Base-by-base conservation (phyloP, 1,140 invertebrate genomes). In the Lethrus apterus region DNA sequence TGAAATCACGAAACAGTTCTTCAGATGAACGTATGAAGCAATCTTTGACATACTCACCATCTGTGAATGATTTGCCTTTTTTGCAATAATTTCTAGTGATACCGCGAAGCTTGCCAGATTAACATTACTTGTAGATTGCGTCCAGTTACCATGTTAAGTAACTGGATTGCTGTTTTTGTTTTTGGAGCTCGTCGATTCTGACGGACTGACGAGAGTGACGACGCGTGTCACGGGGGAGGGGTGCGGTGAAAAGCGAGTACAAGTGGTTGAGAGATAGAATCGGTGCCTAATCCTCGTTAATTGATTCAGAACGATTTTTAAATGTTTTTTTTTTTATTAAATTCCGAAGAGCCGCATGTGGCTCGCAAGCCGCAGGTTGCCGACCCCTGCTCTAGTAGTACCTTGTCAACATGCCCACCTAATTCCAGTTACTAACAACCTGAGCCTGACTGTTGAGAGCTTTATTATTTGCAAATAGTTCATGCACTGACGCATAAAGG, bases 41-140 rank as follows among this genome's bases (percentile, higher is more conserved):
- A 34, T 34, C 32, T 62, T 61, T 65, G 3, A 65, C 38, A 41
- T 59, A 60, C 40, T 64, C 52, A 26, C 57, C 59, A 35, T 60
- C 58, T 56, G 56, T 62, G 50, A 42, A 61, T 50, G 55, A 60
- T 61, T 64, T 63, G 2, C 32, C 14, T 34, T 15, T 34, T 34
- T 34, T 5, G n/a, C n/a, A 8, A 54, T 46, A 55, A 62, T 59
- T 35, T 56, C 50, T 54, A 36, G 52, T 11, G 18, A 30, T 23
- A 62, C 32, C 14, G 31, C 52, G 31, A 58, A 62, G 36, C 54
- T 63, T 57, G 54, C 50, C 38, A 55, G 5, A 61, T 62, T 58
- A 48, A 55, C 34, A 61, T 60, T 57, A 31, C 33, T 62, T 5
- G 52, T 35, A 58, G 54, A 60, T 62, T 64, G 53, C 48, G 26